Evolutionary conservation across 1,140 invertebrate species (phyloP), one percentile per base, ranked within the genome.

Genomic region (Drosophila funebris): DNA sequence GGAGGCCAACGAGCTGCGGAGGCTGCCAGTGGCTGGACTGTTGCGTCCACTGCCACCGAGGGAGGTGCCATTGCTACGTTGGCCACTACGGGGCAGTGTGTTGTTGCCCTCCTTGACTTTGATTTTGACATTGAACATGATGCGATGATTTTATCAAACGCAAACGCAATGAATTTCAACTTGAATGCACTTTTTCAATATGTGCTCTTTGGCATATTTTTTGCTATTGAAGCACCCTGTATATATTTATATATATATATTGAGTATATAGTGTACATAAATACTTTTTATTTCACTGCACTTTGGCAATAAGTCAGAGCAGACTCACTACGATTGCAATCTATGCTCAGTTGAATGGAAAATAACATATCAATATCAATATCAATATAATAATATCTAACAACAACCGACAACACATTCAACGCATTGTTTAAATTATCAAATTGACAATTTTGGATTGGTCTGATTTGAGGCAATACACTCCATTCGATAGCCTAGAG

Each of bases 51-150:
- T 85, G 20, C 64, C 67, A 1, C 62, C 50, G n/a, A 57, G 46
- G 37, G 44, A 70, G 16, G 41, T 75, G 7, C 57, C 76, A 31
- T 80, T 80, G 48, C 64, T 72, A n/a, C 72, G 76, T 50, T 77
- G 76, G 5, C 69, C 66, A 46, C 77, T 90, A 4, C 90, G 83
- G 5, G 91, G 91, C 70, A 91, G 64, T 8, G 91, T 91, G 29
- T 91, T 92, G 72, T 90, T 89, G 62, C 90, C 91, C 62, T 92
- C 91, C 53, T 92, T 92, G 43, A 92, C 90, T 92, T 92, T 91
- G 37, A 92, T 83, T 84, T 92, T 90, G 43, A 92, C 81, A 85
- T 85, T 92, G 58, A 92, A 92, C 91, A 92, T 92, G 68, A 70
- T 85, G 44, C 39, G 33, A 20, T 54, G n/a, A 1, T 31, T 4